Conservation (phyloP, 1,140 invertebrate genomes). For the Calliphora vicina region DNA sequence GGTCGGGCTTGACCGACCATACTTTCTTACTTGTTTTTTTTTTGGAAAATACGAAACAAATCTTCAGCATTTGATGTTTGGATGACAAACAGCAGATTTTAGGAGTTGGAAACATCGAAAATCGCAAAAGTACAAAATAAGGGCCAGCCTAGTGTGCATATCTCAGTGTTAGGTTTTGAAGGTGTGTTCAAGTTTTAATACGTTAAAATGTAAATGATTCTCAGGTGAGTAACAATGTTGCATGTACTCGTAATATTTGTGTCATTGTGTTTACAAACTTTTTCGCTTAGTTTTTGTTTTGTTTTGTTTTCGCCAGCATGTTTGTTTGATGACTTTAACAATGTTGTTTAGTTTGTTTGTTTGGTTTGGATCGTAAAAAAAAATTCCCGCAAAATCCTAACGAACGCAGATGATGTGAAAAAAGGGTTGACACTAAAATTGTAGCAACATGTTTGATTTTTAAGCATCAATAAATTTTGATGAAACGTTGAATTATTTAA, state of each 20-base stretch:
- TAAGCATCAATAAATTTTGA: not conserved
- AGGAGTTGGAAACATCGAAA: too few relatives aligned
- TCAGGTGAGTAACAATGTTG: constrained; percentile 24
- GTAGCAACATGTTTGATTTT: constrained; percentile 4
- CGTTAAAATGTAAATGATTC: constrained; percentile 26
- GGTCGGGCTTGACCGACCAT: too few relatives aligned
- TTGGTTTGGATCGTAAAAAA: not conserved
- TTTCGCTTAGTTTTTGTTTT: not conserved
- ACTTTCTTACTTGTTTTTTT: too few relatives aligned
- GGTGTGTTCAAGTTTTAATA: not conserved
- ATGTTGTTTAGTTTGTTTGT: constrained; percentile 19
- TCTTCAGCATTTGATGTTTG: too few relatives aligned
- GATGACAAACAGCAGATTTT: too few relatives aligned
- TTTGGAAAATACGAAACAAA: too few relatives aligned
- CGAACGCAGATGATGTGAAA: constrained; percentile 13
- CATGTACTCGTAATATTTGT: not conserved
- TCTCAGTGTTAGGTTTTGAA: too few relatives aligned
- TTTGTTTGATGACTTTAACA: constrained; percentile 29
- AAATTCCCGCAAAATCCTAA: too few relatives aligned
- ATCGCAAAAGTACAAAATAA: too few relatives aligned
- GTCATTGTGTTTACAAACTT: constrained; percentile 18
- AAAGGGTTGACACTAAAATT: constrained; percentile 10
- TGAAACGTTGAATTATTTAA: not conserved
- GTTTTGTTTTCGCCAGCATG: not conserved
- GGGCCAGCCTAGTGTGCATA: too few relatives aligned